Conservation (phyloP, 1,140 invertebrate species). For the Nebria ingens region DNA sequence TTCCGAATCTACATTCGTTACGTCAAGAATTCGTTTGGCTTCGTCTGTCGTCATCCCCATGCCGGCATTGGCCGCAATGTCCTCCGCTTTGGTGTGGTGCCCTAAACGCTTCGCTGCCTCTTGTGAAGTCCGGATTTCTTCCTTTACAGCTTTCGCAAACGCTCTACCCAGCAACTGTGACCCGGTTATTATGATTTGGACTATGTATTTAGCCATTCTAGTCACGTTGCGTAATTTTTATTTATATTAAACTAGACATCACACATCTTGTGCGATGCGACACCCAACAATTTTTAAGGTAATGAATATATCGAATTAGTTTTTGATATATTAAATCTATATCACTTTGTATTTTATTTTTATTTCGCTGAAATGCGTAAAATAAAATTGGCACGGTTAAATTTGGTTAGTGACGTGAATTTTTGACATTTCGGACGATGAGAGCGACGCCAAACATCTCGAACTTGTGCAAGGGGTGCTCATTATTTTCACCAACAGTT, state of each 20-base stretch:
- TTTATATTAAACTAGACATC: too few species aligned
- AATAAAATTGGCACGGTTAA: too few species aligned
- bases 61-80: background rate
- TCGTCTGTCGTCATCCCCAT: background rate
- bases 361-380: too few species aligned
- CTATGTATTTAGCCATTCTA: background rate
- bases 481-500: too few species aligned
- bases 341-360: too few species aligned
- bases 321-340: too few species aligned
- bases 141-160: background rate
- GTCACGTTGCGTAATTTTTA: too few species aligned
- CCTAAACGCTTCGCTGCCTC: background rate
- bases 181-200: background rate
- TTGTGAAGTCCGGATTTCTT: background rate
- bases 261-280: too few species aligned
- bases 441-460: too few species aligned
- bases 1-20: background rate
- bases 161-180: background rate
- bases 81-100: background rate
- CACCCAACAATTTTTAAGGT: too few species aligned
- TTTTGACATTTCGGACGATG: slow-evolving; percentile 7
- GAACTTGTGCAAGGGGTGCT: too few species aligned
- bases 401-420: background rate
- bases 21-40: background rate
- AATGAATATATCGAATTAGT: too few species aligned